These are phyloP conservation scores for Zosterops hypoxanthus DNA, from an alignment of 2,113 vertebrate species.

Conservation along the genomic window DNA sequence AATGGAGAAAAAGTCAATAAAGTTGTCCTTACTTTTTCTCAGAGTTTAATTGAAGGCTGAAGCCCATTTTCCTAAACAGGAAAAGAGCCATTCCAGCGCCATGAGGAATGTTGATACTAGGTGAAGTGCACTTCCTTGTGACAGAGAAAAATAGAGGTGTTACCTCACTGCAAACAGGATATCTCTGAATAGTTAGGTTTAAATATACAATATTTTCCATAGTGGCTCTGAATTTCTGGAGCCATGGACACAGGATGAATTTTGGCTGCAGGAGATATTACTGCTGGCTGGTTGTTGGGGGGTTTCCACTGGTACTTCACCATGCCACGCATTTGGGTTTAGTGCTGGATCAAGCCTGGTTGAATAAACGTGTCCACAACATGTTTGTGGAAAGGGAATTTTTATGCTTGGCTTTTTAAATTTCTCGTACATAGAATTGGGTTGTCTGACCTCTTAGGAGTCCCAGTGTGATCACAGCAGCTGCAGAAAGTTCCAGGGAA, in stretches of 20 bases:
- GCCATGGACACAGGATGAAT: neutral
- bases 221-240: conserved; percentile 40
- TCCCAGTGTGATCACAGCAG: fast-evolving
- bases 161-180: conserved; percentile 70
- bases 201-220: conserved; percentile 66
- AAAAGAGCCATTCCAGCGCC: conserved; percentile 32
- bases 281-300: neutral
- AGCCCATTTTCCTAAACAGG: conserved; percentile 66
- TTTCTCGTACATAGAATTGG: fast-evolving
- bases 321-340: fast-evolving
- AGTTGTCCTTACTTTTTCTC: neutral
- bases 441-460: neutral
- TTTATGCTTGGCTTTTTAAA: neutral
- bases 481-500: neutral
- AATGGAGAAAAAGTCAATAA: neutral
- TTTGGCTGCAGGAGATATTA: neutral
- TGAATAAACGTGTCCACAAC: neutral
- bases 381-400: neutral
- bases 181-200: conserved; percentile 70
- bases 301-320: neutral
- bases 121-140: conserved; percentile 64
- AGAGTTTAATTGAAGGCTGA: neutral
- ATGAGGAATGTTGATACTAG: conserved; percentile 58
- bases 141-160: conserved; percentile 68
- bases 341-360: neutral